phyloP scores from a whole-genome alignment of 2,888 invertebrate species.

The Phoenoteleia sp. region DNA sequence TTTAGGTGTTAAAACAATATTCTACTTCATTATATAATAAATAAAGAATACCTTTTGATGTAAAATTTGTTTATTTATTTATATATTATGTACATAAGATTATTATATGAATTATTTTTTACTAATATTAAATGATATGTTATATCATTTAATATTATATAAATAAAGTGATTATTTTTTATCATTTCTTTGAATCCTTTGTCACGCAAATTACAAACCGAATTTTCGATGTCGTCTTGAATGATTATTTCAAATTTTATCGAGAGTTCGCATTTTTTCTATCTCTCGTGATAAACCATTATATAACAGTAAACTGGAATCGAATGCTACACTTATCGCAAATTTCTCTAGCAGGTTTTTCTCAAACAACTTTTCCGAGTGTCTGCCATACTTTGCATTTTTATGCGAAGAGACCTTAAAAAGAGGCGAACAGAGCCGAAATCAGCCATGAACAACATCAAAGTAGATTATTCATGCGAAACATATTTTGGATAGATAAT shows the following conservation, averaged over 20 bases:
- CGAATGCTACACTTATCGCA: constrained; percentile 17
- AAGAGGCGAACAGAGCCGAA: constrained; percentile 37
- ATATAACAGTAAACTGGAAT: neutral
- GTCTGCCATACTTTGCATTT: constrained; percentile 50
- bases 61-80: too few species aligned
- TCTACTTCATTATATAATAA: too few species aligned
- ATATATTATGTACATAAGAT: too few species aligned
- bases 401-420: constrained; percentile 44
- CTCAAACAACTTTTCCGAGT: neutral
- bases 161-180: too few species aligned
- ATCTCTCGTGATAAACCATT: neutral
- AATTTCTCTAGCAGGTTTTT: constrained; percentile 6
- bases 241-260: constrained; percentile 6
- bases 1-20: too few species aligned
- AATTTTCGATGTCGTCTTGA: neutral
- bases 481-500: constrained; percentile 67
- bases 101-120: too few species aligned
- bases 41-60: too few species aligned
- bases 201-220: neutral
- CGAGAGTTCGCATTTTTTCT: neutral
- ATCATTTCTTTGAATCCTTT: constrained; percentile 1
- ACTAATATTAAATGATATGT: too few species aligned
- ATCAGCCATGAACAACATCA: constrained; percentile 64
- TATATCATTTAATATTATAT: too few species aligned
- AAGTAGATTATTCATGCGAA: constrained; percentile 69